phyloP scores from a whole-genome alignment of 1,140 invertebrate genomes.

The Marisa cornuarietis region DNA sequence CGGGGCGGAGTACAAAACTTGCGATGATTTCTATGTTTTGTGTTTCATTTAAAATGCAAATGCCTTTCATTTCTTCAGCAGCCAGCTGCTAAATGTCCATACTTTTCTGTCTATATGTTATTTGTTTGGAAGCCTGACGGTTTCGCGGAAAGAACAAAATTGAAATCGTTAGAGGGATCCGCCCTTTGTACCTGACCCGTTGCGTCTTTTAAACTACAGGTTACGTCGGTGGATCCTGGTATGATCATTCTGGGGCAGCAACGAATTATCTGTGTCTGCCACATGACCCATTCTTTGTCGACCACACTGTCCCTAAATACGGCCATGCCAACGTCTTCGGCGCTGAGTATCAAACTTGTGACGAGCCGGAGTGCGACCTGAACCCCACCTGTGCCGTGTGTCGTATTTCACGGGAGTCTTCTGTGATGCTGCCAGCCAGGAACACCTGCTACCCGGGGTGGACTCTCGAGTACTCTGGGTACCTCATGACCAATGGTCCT shows the following conservation, averaged over 20 bases:
- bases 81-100: no score
- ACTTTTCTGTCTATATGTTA: no score
- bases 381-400: neutral
- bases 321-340: neutral
- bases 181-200: no score
- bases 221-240: constrained; percentile 7
- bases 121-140: no score
- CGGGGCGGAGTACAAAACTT: neutral
- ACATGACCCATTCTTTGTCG: neutral
- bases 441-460: constrained; percentile 32
- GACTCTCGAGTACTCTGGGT: constrained; percentile 38
- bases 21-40: no score
- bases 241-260: neutral
- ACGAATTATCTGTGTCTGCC: constrained; percentile 3
- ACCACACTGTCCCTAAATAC: neutral
- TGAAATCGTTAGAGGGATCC: no score
- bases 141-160: no score
- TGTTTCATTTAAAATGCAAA: no score
- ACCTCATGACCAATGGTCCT: constrained; percentile 33
- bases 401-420: neutral
- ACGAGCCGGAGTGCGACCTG: constrained; percentile 6
- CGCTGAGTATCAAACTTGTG: constrained; percentile 5
- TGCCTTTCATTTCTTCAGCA: no score
- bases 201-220: neutral
- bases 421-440: constrained; percentile 29